These are phyloP conservation scores for Listronotus oregonensis DNA, from an alignment of 1,140 invertebrate genomes.

Conservation along the genomic window DNA sequence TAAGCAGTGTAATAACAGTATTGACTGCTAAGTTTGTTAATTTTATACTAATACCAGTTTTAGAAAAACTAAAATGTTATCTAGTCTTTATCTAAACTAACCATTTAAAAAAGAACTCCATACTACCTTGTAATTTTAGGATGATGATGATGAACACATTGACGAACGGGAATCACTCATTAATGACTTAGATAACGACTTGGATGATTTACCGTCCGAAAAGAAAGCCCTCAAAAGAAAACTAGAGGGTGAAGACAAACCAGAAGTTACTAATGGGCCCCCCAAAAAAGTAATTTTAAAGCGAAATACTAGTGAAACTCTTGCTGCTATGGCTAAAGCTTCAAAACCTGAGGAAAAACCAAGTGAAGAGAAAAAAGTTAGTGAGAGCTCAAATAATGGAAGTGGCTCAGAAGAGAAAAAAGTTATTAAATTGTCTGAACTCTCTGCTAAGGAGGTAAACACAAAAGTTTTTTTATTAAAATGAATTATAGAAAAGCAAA, in stretches of 20 bases:
- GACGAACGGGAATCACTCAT: slow-evolving; percentile 47
- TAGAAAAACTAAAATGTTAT: no score
- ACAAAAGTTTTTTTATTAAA: no score
- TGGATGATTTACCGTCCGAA: slow-evolving; percentile 53
- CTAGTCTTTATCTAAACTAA: no score
- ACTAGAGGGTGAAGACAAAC: slow-evolving; percentile 44
- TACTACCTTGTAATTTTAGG: slow-evolving; percentile 12
- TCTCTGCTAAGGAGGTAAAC: slow-evolving; percentile 68
- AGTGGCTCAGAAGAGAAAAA: slow-evolving; percentile 55
- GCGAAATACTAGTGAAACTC: slow-evolving; percentile 54
- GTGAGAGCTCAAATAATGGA: slow-evolving; percentile 4
- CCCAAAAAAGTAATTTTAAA: slow-evolving; percentile 70
- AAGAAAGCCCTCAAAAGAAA: slow-evolving; percentile 45
- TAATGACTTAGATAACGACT: slow-evolving; percentile 46
- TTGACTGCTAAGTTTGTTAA: no score
- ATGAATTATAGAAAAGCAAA: no score
- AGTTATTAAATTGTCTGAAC: slow-evolving; percentile 65
- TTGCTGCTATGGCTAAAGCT: slow-evolving; percentile 30
- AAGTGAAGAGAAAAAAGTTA: slow-evolving; percentile 22
- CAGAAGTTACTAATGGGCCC: slow-evolving; percentile 41
- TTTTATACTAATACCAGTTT: no score
- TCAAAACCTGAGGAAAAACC: slow-evolving; percentile 22
- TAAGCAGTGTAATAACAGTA: slow-evolving; percentile 25
- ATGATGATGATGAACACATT: slow-evolving; percentile 54
- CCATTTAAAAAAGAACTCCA: no score